Percentiles rank a stretch among this genome's conserved stretches.
Conservation (phyloP, 2,888 invertebrate genomes). For the Athalia cordata region DNA sequence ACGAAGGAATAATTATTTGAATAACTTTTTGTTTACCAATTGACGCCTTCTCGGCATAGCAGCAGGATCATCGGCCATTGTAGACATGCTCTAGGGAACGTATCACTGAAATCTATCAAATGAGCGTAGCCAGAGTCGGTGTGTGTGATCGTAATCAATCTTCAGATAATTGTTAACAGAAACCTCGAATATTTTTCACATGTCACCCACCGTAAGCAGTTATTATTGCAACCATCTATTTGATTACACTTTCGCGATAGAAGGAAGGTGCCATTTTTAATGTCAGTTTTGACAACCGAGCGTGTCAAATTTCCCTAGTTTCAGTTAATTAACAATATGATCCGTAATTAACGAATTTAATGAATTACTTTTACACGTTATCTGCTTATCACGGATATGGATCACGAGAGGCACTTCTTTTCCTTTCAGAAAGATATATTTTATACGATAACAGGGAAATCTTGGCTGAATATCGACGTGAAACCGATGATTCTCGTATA, state of each 20-base stretch:
- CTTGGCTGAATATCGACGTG: too few relatives aligned
- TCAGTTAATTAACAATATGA: neutral
- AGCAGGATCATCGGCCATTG: slow-evolving; percentile 71
- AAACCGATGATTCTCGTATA: too few relatives aligned
- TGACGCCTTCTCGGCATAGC: slow-evolving; percentile 69
- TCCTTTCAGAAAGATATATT: too few relatives aligned
- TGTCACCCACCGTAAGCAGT: slow-evolving; percentile 55
- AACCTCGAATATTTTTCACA: slow-evolving; percentile 55
- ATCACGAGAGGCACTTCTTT: too few relatives aligned
- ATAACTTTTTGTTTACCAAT: slow-evolving; percentile 69
- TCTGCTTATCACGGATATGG: too few relatives aligned
- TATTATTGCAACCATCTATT: slow-evolving; percentile 51
- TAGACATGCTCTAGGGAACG: slow-evolving; percentile 68
- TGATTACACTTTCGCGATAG: slow-evolving; percentile 54
- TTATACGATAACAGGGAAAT: too few relatives aligned
- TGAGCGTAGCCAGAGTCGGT: slow-evolving; percentile 16
- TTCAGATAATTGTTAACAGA: slow-evolving; percentile 1
- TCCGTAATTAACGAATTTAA: neutral
- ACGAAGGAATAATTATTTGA: neutral
- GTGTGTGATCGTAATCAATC: slow-evolving; percentile 17
- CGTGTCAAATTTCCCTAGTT: slow-evolving; percentile 17
- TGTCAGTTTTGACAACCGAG: slow-evolving; percentile 29
- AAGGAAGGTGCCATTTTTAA: slow-evolving; percentile 59
- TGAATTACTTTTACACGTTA: neutral
- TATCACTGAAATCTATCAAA: slow-evolving; percentile 64